Conservation (phyloP, 2,888 invertebrate species). For the Meandrusa payeni region DNA sequence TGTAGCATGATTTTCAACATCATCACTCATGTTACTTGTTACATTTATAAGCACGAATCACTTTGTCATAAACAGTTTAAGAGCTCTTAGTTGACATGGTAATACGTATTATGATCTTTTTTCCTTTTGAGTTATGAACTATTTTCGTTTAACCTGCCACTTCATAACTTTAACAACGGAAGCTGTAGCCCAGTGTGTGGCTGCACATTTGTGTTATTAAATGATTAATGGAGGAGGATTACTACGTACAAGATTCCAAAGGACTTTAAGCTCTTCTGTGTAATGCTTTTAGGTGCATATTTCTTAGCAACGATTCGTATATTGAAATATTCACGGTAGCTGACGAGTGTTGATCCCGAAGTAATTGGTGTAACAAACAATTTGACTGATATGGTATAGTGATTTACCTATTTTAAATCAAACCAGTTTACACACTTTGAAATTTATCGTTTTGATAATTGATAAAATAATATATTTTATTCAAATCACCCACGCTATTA, state of each 20-base stretch:
- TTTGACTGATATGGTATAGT: conserved; percentile 78
- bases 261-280: conserved; percentile 8
- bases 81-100: conserved; percentile 9
- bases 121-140: conserved; percentile 12
- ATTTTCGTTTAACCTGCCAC: conserved; percentile 20
- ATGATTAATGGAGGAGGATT: conserved; percentile 79
- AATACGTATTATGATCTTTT: conserved; percentile 14
- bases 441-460: conserved; percentile 27
- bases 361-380: conserved; percentile 80
- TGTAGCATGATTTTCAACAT: conserved; percentile 41
- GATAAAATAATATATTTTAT: conserved; percentile 22
- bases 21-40: conserved; percentile 40
- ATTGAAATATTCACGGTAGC: conserved; percentile 75
- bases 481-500: conserved; percentile 17
- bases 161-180: conserved; percentile 47
- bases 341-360: conserved; percentile 71
- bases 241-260: conserved; percentile 29
- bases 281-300: conserved; percentile 43
- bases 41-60: conserved; percentile 42
- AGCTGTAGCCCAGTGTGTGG: conserved; percentile 76
- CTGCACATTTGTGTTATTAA: conserved; percentile 79
- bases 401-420: conserved; percentile 53
- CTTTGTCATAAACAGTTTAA: conserved; percentile 25
- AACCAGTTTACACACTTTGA: conserved; percentile 34
- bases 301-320: conserved; percentile 33